Evolutionary conservation across 2,888 invertebrate species (phyloP).

Genomic region (Drosophila vallismaia): DNA sequence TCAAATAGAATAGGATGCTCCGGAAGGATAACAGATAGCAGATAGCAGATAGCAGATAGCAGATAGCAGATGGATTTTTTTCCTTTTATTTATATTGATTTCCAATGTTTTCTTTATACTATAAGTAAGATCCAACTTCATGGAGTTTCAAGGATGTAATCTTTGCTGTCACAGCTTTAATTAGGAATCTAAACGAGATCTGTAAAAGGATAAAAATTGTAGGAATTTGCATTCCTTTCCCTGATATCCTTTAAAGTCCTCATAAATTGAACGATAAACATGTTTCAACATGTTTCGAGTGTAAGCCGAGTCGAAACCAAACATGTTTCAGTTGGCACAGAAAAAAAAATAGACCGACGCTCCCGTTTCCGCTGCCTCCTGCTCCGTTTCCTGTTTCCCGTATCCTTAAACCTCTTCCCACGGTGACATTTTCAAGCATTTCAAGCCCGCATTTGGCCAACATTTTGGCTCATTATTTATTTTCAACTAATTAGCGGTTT

Average conservation of each 20-base stretch:
- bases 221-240: neutral
- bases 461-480: slow-evolving; percentile 69
- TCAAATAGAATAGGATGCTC: neutral
- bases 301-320: slow-evolving; percentile 1
- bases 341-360: neutral
- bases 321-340: slow-evolving; percentile 29
- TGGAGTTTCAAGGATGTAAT: too few species aligned
- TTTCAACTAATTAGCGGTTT: slow-evolving; percentile 75
- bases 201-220: too few species aligned
- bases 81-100: neutral
- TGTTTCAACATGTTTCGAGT: neutral
- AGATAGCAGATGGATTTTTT: neutral
- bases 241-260: neutral
- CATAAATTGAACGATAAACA: slow-evolving; percentile 31
- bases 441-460: slow-evolving; percentile 48
- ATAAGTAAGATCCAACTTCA: too few species aligned
- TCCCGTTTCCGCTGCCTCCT: slow-evolving; percentile 9
- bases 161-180: too few species aligned
- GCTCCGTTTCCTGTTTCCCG: neutral
- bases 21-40: too few species aligned
- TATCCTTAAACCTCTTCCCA: neutral
- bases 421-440: neutral
- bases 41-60: too few species aligned
- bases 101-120: neutral
- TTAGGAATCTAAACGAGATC: too few species aligned